Evolutionary conservation across 1,140 invertebrate genomes (phyloP), one percentile per base, ranked within the genome.

Genomic region (Halesus radiatus): DNA sequence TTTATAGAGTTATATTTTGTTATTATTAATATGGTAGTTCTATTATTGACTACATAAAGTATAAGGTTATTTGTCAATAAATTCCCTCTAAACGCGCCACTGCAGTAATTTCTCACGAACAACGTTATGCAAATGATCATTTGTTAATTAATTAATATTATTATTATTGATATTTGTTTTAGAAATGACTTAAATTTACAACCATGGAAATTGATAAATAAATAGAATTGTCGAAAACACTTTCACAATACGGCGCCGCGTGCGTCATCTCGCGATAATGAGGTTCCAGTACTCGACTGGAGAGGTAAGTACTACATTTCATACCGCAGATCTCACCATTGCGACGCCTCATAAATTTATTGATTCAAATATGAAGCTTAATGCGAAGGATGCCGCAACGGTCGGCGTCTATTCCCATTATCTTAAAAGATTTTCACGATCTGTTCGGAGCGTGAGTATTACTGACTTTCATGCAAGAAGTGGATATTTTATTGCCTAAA

Each of bases 321-420:
- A 26, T 32, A 26, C 16, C 1, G 7, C 23, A 7, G 16, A 74
- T 18, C 32, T 22, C 53, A 74, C 72, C 23, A n/a, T 54, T 56
- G 29, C 56, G 74, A 76, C 74, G 74, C 74, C 58, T 76, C 58
- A 23, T 76, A 76, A 76, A 66, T 77, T 77, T 77, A 66, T 77
- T 54, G 60, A 29, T 53, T 77, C 76, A 68, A 77, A 77, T 64
- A 77, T 64, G 66, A 70, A 70, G 18, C 18, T 32, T 70, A 70
- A 20, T 70, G 66, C 52, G 66, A 70, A 23, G 22, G 66, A 70
- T 70, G 50, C 8, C 20, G 8, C 8, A 23, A 60, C 23, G 7
- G 32, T 32, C 32, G 32, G 32, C 7, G 32, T 32, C 18, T 23
- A 64, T 64, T 70, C 66, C 37, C 20, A 70, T 70, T 70, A 70